Evolutionary conservation across 2,888 invertebrate species (phyloP).

Genomic region (Choreutis nemorana): DNA sequence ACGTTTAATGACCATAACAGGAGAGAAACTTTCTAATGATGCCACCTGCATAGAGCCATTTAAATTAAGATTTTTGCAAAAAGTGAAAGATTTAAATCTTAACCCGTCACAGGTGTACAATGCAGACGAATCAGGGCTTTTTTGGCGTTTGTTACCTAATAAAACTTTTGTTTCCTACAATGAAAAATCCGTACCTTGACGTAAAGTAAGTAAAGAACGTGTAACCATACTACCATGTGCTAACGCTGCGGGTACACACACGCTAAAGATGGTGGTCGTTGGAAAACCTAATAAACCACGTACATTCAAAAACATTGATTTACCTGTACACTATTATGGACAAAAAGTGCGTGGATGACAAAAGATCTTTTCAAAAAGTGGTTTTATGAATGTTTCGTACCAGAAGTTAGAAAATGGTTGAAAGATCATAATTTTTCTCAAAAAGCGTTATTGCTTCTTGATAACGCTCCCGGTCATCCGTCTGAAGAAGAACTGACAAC

Average conservation of each 20-base stretch:
- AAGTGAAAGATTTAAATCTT: conserved; percentile 15
- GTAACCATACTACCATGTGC: conserved; percentile 17
- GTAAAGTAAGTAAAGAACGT: conserved; percentile 15
- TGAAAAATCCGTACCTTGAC: conserved; percentile 13
- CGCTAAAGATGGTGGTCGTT: conserved; percentile 15
- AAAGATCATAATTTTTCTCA: conserved; percentile 1
- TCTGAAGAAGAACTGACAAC: conserved; percentile 14
- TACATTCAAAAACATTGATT: conserved; percentile 16
- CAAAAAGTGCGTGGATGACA: conserved; percentile 18
- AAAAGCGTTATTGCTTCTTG: conserved; percentile 7
- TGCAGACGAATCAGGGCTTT: conserved; percentile 17
- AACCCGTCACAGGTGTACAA: conserved; percentile 14
- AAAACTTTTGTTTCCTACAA: conserved; percentile 17
- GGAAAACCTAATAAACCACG: conserved; percentile 18
- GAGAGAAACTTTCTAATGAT: conserved; percentile 15
- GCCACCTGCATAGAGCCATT: conserved; percentile 13
- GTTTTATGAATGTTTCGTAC: conserved; percentile 15
- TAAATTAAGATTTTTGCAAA: conserved; percentile 14
- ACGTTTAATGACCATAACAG: conserved; percentile 13
- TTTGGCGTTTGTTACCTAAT: conserved; percentile 16
- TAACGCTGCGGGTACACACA: conserved; percentile 16
- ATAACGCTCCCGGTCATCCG: not conserved
- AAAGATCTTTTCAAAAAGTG: conserved; percentile 19
- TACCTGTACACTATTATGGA: conserved; percentile 16
- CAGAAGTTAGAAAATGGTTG: conserved; percentile 3